These are phyloP conservation scores for Macrocentrus cingulum DNA, from an alignment of 1,140 invertebrate species.

Conservation along the genomic window DNA sequence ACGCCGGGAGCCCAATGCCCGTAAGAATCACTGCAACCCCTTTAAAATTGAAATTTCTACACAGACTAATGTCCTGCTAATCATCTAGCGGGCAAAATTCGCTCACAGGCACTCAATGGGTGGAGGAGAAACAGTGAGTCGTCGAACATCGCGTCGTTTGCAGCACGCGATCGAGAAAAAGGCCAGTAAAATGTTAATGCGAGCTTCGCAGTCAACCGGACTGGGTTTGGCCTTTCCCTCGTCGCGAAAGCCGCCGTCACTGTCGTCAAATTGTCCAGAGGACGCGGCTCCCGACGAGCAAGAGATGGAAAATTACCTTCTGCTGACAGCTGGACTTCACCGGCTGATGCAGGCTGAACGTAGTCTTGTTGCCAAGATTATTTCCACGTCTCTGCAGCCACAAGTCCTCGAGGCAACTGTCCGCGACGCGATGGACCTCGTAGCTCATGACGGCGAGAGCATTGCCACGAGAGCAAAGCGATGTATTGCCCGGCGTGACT, in stretches of 20 bases:
- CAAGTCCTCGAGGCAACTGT: constrained; percentile 85
- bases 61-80: too few relatives aligned
- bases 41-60: constrained; percentile 1
- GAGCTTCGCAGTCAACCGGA: constrained; percentile 74
- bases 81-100: constrained; percentile 60
- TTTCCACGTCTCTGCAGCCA: constrained; percentile 77
- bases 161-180: constrained; percentile 76
- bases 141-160: constrained; percentile 57
- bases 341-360: constrained; percentile 87
- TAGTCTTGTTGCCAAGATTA: constrained; percentile 78
- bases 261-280: constrained; percentile 43
- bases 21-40: constrained; percentile 35
- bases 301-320: constrained; percentile 85
- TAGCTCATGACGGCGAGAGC: constrained; percentile 83
- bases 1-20: constrained; percentile 57
- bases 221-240: constrained; percentile 46
- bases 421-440: constrained; percentile 79
- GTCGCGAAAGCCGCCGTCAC: constrained; percentile 49
- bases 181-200: constrained; percentile 82
- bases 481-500: constrained; percentile 79
- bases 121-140: constrained; percentile 49
- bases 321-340: constrained; percentile 83
- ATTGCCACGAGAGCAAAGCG: constrained; percentile 77
- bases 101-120: constrained; percentile 55
- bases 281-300: constrained; percentile 68